A percentile compares a stretch with the other conserved stretches of the same genome.
phyloP scores from a whole-genome alignment of 2,797 vertebrate species.

The Tragopan temminckii region DNA sequence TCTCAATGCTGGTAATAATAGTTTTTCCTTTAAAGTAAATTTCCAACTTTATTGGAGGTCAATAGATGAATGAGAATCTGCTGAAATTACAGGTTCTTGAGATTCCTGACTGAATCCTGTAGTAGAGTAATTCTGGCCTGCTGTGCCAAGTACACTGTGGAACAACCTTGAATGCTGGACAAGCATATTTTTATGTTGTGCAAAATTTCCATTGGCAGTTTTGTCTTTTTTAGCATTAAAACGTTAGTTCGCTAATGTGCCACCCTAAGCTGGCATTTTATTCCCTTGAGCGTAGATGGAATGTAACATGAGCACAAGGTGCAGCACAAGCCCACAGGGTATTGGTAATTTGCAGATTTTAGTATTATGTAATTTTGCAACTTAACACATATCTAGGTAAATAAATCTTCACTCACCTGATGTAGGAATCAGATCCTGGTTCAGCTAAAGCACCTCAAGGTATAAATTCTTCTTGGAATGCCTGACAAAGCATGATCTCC shows the following conservation, averaged over 20 bases:
- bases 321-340: background rate
- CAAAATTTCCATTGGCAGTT: background rate
- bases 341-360: background rate
- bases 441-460: background rate
- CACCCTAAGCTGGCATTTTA: background rate
- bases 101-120: accelerated
- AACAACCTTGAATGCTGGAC: background rate
- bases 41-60: background rate
- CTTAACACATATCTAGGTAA: background rate
- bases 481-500: constrained; percentile 26
- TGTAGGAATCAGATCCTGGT: background rate
- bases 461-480: constrained; percentile 50
- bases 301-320: background rate
- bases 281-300: background rate
- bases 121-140: background rate
- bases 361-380: background rate
- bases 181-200: background rate
- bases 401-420: background rate
- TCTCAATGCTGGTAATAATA: background rate
- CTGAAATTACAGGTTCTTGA: background rate
- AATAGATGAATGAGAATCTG: background rate
- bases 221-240: background rate
- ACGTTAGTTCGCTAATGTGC: background rate
- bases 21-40: background rate
- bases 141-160: background rate